phyloP scores from a whole-genome alignment of 2,888 invertebrate species.

The Dendrolimus pini region DNA sequence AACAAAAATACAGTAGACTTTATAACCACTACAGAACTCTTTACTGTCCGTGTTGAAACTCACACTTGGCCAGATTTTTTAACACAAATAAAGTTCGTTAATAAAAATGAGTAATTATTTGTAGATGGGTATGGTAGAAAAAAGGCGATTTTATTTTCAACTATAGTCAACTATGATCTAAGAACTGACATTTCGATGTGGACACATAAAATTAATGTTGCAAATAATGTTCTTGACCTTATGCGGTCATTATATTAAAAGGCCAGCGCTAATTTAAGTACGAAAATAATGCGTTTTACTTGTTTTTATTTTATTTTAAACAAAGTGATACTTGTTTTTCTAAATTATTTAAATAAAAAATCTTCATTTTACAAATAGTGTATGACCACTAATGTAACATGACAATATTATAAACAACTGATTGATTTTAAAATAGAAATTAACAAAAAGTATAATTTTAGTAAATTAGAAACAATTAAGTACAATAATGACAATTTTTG shows the following conservation, averaged over 20 bases:
- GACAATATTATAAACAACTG: too few relatives aligned
- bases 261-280: conserved; percentile 20
- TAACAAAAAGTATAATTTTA: too few relatives aligned
- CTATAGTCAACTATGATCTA: neutral
- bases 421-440: too few relatives aligned
- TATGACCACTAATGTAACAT: too few relatives aligned
- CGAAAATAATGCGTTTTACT: conserved; percentile 4
- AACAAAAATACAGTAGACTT: too few relatives aligned
- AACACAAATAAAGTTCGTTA: neutral
- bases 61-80: neutral
- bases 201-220: conserved; percentile 19
- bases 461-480: too few relatives aligned
- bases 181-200: conserved; percentile 24
- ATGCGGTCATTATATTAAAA: conserved; percentile 22
- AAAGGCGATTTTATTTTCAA: neutral
- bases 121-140: neutral
- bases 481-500: too few relatives aligned
- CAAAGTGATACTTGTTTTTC: neutral
- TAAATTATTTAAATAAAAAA: too few relatives aligned
- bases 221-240: conserved; percentile 34
- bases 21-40: too few relatives aligned
- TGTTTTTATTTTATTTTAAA: neutral
- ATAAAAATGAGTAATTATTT: neutral
- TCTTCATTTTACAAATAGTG: too few relatives aligned
- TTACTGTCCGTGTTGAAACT: too few relatives aligned